Percentiles rank a stretch among this genome's conserved stretches.
Conservation (phyloP, 2,888 invertebrate genomes). For the Cerastis rubricosa region DNA sequence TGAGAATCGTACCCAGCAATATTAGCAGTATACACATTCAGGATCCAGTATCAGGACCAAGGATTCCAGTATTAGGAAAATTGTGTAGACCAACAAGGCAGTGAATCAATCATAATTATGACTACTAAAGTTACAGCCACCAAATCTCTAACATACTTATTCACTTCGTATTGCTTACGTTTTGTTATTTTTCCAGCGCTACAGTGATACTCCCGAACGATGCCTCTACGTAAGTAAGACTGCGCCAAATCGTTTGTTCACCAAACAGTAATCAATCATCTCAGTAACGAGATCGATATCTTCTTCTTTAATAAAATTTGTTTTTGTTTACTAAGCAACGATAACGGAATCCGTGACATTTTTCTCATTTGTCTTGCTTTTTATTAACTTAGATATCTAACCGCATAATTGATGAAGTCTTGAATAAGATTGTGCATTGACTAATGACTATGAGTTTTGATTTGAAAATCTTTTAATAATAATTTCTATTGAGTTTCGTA, state of each 20-base stretch:
- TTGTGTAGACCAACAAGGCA: background rate
- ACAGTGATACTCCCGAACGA: conserved; percentile 75
- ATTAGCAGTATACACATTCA: no score
- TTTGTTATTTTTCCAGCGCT: conserved; percentile 65
- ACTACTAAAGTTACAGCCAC: background rate
- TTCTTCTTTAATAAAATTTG: conserved; percentile 69
- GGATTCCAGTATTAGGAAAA: no score
- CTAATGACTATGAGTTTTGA: conserved; percentile 10
- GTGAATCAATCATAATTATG: conserved; percentile 4
- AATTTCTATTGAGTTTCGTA: background rate
- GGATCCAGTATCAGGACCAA: no score
- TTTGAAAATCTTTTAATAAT: background rate
- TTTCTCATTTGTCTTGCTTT: conserved; percentile 53
- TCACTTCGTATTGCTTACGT: conserved; percentile 15
- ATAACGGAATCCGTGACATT: conserved; percentile 47
- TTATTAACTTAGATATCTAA: conserved; percentile 44
- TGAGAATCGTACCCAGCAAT: no score
- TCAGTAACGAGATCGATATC: conserved; percentile 66
- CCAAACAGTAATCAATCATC: conserved; percentile 85
- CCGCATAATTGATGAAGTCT: conserved; percentile 36
- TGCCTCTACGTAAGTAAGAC: conserved; percentile 85
- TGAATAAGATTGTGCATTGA: conserved; percentile 18
- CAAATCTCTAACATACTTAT: background rate
- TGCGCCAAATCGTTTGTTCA: conserved; percentile 80
- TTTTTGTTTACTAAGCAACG: conserved; percentile 59